phyloP scores from a whole-genome alignment of 2,888 invertebrate species.

The Leucoptera coffeella region DNA sequence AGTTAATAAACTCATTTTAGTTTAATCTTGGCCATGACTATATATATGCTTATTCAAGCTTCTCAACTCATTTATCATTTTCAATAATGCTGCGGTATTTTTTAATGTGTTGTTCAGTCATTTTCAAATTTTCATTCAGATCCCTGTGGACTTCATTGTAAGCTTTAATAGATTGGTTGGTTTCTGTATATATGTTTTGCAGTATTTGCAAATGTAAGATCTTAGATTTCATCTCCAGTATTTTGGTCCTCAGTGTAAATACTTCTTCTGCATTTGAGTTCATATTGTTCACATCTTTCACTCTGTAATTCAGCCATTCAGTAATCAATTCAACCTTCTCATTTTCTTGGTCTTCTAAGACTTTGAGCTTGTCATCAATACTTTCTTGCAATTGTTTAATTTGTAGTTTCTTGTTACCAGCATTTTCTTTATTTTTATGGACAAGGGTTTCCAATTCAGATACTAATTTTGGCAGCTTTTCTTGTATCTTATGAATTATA shows the following conservation, averaged over 20 bases:
- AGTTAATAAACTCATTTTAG: too few species aligned
- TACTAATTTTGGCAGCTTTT: conserved; percentile 21
- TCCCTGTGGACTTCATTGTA: conserved; percentile 38
- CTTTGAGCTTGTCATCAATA: conserved; percentile 24
- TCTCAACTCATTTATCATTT: too few species aligned
- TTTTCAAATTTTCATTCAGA: conserved; percentile 26
- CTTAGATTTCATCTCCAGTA: conserved; percentile 40
- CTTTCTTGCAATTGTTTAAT: conserved; percentile 23
- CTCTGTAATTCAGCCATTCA: conserved; percentile 35
- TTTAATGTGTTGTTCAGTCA: conserved; percentile 27
- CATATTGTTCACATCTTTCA: conserved; percentile 22
- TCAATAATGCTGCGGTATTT: too few species aligned
- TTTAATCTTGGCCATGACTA: too few species aligned
- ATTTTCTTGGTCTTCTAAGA: conserved; percentile 27
- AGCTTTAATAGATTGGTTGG: conserved; percentile 35
- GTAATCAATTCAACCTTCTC: conserved; percentile 37
- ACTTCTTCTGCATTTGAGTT: conserved; percentile 24
- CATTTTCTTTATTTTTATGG: conserved; percentile 8
- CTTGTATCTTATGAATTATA: conserved; percentile 25
- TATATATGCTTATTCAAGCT: too few species aligned
- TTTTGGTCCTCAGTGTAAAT: conserved; percentile 25
- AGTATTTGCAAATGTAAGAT: conserved; percentile 36
- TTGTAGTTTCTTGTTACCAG: conserved; percentile 13
- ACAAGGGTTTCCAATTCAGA: conserved; percentile 21
- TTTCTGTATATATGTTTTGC: conserved; percentile 36